These are phyloP conservation scores for Zaprionus obscuricornis DNA, from an alignment of 2,888 invertebrate genomes.

Conservation along the genomic window DNA sequence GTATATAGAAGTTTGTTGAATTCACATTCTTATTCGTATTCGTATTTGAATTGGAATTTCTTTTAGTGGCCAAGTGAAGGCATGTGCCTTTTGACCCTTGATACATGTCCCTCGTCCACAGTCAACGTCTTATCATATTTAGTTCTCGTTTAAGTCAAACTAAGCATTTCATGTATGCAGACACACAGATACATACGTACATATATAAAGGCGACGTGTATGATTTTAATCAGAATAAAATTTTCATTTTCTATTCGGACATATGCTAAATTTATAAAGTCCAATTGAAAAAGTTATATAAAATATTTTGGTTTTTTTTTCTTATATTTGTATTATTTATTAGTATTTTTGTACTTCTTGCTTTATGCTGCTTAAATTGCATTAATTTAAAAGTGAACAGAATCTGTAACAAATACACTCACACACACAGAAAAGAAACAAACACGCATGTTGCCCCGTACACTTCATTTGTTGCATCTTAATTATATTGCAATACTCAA, in stretches of 20 bases:
- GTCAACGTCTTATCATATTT: conserved; percentile 19
- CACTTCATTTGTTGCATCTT: conserved; percentile 71
- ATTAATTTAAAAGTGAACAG: conserved; percentile 60
- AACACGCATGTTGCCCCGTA: conserved; percentile 36
- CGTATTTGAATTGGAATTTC: conserved; percentile 68
- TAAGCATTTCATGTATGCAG: conserved; percentile 27
- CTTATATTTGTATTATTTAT: not conserved
- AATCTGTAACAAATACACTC: conserved; percentile 42
- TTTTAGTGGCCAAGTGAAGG: conserved; percentile 53
- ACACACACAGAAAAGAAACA: conserved; percentile 25
- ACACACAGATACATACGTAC: conserved; percentile 30
- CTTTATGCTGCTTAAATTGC: conserved; percentile 46
- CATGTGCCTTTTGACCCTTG: conserved; percentile 30
- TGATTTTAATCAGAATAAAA: conserved; percentile 75
- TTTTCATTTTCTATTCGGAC: conserved; percentile 31
- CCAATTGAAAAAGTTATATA: conserved; percentile 6
- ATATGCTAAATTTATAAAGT: conserved; percentile 26
- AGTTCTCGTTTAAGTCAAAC: conserved; percentile 7
- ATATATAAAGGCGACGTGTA: conserved; percentile 26
- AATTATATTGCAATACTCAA: conserved; percentile 74
- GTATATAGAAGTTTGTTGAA: conserved; percentile 50
- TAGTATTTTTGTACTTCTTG: conserved; percentile 5
- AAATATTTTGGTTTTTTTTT: conserved; percentile 14
- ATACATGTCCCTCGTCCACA: not conserved
- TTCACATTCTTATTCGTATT: conserved; percentile 19